These are phyloP conservation scores for Pocillopora grandis DNA, from an alignment of 92 coral and sea anemone species.

Conservation along the genomic window DNA sequence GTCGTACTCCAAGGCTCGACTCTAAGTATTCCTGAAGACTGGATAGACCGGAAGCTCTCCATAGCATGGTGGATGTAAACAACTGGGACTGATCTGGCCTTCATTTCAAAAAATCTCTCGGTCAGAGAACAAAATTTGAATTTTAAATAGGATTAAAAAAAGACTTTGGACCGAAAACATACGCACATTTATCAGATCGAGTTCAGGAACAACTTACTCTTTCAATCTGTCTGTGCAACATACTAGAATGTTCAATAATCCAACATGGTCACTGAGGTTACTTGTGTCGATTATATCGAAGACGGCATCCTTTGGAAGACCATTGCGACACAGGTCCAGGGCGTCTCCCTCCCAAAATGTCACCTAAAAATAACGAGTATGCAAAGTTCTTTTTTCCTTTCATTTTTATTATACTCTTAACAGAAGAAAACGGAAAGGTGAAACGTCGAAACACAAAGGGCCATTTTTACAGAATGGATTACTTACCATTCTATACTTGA, in stretches of 20 bases:
- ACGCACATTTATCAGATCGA: background rate
- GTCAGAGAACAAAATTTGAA: background rate
- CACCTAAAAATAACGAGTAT: conserved; percentile 11
- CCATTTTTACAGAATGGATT: too few relatives aligned
- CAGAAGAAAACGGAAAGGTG: too few relatives aligned
- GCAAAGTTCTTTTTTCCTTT: too few relatives aligned
- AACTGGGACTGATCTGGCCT: conserved; percentile 56
- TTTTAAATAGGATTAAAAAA: background rate
- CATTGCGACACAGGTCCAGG: conserved; percentile 35
- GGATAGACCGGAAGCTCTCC: conserved; percentile 31
- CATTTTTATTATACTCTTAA: too few relatives aligned
- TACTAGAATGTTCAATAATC: conserved; percentile 42
- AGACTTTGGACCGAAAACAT: background rate
- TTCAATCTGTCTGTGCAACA: conserved; percentile 46
- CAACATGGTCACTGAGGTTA: conserved; percentile 55
- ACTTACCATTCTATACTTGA: too few relatives aligned
- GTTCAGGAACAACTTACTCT: conserved; percentile 28
- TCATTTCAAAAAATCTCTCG: background rate
- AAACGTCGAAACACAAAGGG: too few relatives aligned
- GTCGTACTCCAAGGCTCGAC: conserved; percentile 30
- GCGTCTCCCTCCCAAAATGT: conserved; percentile 55
- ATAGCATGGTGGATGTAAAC: conserved; percentile 45
- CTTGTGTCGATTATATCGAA: conserved; percentile 58
- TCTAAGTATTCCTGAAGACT: conserved; percentile 43
- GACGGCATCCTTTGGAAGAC: conserved; percentile 17